Base-by-base conservation (phyloP, 2,888 invertebrate species). In the Standfussiana lucernea region DNA sequence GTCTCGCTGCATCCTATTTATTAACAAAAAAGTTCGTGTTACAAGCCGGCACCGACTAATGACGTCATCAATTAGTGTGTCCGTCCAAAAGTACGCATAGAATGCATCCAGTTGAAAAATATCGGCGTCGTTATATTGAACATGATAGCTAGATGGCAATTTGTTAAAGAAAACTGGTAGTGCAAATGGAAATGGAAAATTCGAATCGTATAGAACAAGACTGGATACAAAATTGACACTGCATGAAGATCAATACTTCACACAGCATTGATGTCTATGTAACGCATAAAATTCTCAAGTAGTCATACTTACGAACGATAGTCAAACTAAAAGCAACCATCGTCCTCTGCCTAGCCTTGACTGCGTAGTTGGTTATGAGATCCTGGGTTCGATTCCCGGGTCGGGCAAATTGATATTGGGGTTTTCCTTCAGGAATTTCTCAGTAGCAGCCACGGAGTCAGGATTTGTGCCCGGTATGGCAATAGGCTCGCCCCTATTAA, bases 21-120 rank as follows among this genome's bases (percentile, higher is more conserved):
- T 88, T 80, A 82, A 72, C 76, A 82, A 73, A 81, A 84, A 82
- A 85, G 85, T 84, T 87, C 79, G 72, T 67, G 76, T 88, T 86
- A 83, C 85, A 70, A 75, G 61, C 77, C 59, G 66, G 67, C 83
- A 72, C 50, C 59, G 68, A 83, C 76, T 86, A 87, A 86, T 84
- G 82, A 64, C 65, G 68, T 70, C 72, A 76, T 83, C 74, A 77
- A 79, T 87, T 75, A 75, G 67, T 67, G 40, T 53, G 75, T 70
- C 76, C 40, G 56, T 64, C 59, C 56, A 50, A 42, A 66, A 83
- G 66, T 75, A 42, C 42, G 15, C 40, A 13, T n/a, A 64, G n/a
- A 40, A 79, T 78, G 47, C 47, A 62, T 53, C 56, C 24, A 70
- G 40, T 61, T 84, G 56, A 67, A 77, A 77, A 80, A 83, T 83